Conservation (phyloP, 2,113 vertebrate species). For the Nibea albiflora region DNA sequence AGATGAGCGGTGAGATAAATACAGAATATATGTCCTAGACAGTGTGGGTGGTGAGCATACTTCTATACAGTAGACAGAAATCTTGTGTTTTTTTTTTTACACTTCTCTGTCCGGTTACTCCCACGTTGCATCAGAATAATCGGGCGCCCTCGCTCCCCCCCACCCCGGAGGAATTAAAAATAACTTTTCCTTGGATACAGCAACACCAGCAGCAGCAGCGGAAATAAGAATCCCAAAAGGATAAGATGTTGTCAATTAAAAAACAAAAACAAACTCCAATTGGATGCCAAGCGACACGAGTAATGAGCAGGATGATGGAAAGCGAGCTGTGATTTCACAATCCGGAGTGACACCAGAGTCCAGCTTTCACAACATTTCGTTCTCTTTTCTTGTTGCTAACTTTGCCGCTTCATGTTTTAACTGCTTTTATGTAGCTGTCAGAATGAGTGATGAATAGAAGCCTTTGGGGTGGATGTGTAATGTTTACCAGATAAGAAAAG, state of each 20-base stretch:
- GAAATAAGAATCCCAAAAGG: slow-evolving; percentile 35
- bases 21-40: slow-evolving; percentile 44
- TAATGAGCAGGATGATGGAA: background rate
- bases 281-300: slow-evolving; percentile 4
- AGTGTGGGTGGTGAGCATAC: slow-evolving; percentile 60
- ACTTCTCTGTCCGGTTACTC: slow-evolving; percentile 68
- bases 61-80: slow-evolving; percentile 51
- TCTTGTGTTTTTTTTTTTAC: slow-evolving; percentile 41
- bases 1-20: slow-evolving; percentile 58
- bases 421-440: slow-evolving; percentile 59
- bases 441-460: slow-evolving; percentile 52
- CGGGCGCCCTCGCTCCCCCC: slow-evolving; percentile 20
- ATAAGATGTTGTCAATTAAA: slow-evolving; percentile 14
- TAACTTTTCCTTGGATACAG: slow-evolving; percentile 50
- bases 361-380: slow-evolving; percentile 36
- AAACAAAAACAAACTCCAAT: background rate
- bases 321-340: slow-evolving; percentile 24
- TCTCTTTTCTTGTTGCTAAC: slow-evolving; percentile 12
- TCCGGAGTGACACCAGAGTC: background rate
- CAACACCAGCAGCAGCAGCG: slow-evolving; percentile 28
- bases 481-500: slow-evolving; percentile 79
- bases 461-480: slow-evolving; percentile 57
- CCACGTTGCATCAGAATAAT: slow-evolving; percentile 76
- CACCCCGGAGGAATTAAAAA: slow-evolving; percentile 63
- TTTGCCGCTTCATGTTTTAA: slow-evolving; percentile 45